Conservation (phyloP, 23 tunicate species). For the Botrylloides violaceus region DNA sequence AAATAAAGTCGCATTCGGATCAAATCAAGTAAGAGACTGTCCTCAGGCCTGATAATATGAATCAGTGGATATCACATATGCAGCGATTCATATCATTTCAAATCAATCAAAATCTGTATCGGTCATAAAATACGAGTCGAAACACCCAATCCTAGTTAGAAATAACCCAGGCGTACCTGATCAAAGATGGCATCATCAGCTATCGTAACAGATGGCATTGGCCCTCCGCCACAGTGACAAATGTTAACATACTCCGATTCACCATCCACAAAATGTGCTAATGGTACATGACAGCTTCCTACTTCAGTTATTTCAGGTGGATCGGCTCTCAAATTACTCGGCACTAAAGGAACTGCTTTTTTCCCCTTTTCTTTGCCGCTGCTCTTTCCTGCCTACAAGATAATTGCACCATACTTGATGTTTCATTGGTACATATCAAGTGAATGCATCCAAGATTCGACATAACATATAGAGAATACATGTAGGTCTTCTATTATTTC, state of each 20-base stretch:
- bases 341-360: conserved; percentile 26
- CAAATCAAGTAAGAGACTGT: no score
- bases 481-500: no score
- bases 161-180: neutral
- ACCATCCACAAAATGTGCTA: conserved; percentile 43
- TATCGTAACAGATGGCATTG: conserved; percentile 39
- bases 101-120: no score
- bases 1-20: no score
- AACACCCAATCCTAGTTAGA: neutral
- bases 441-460: no score
- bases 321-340: conserved; percentile 43
- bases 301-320: conserved; percentile 48
- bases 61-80: no score
- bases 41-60: no score
- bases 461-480: no score
- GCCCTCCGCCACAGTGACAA: conserved; percentile 77
- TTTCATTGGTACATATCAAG: no score
- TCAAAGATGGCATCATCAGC: conserved; percentile 11
- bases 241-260: conserved; percentile 16
- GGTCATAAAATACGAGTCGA: no score
- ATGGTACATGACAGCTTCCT: conserved; percentile 29
- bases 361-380: conserved; percentile 40
- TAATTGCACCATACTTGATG: no score
- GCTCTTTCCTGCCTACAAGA: conserved; percentile 23
- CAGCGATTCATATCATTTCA: neutral